phyloP scores from a whole-genome alignment of 2,888 invertebrate genomes.

The Leptopilina drosophilae region DNA sequence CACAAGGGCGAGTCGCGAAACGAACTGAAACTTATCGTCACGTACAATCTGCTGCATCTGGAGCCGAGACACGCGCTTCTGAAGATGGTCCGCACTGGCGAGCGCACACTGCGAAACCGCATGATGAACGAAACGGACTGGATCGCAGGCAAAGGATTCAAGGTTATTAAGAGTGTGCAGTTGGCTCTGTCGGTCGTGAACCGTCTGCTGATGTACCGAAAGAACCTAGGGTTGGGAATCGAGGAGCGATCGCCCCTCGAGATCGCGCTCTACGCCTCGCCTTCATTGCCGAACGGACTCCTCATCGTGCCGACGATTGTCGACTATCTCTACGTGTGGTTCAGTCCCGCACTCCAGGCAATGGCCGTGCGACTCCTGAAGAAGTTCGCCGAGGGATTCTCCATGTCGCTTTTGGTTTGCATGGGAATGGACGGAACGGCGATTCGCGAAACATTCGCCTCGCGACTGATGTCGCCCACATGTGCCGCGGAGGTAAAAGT shows the following conservation, averaged over 20 bases:
- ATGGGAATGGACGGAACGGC: slow-evolving; percentile 81
- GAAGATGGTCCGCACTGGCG: slow-evolving; percentile 73
- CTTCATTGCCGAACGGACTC: slow-evolving; percentile 72
- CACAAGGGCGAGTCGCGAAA: slow-evolving; percentile 71
- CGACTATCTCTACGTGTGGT: slow-evolving; percentile 80
- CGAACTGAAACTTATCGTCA: slow-evolving; percentile 71
- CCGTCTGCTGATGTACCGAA: slow-evolving; percentile 73
- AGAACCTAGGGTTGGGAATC: slow-evolving; percentile 68
- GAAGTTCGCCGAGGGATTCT: slow-evolving; percentile 79
- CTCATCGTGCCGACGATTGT: slow-evolving; percentile 79
- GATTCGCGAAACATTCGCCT: slow-evolving; percentile 80
- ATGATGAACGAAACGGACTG: slow-evolving; percentile 76
- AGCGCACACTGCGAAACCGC: slow-evolving; percentile 70
- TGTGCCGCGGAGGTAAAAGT: slow-evolving; percentile 77
- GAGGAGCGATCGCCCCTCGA: slow-evolving; percentile 73
- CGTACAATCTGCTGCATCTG: slow-evolving; percentile 73
- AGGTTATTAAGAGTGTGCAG: slow-evolving; percentile 74
- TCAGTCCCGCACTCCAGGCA: slow-evolving; percentile 79
- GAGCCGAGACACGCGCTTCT: slow-evolving; percentile 74
- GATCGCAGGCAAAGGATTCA: slow-evolving; percentile 74
- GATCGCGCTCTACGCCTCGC: slow-evolving; percentile 74
- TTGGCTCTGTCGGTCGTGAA: slow-evolving; percentile 74
- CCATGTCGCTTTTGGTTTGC: slow-evolving; percentile 81
- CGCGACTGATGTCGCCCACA: slow-evolving; percentile 78
- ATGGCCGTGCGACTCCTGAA: slow-evolving; percentile 79